Conservation (phyloP, 35 echinoderm and acorn worm genomes). For the Nesometra sesokonis region DNA sequence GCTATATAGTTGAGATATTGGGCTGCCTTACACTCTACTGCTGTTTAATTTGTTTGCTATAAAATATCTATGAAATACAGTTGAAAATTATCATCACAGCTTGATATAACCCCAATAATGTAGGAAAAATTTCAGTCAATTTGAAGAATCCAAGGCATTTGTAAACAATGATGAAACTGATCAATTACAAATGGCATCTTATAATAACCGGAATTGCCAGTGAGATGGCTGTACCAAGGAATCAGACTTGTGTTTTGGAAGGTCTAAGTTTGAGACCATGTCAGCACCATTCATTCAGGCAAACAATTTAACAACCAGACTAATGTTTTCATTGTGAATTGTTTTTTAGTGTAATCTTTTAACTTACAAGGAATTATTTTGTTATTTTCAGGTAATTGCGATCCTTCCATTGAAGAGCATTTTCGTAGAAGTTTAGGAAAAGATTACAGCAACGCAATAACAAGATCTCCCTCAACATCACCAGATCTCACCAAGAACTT, state of each 20-base stretch:
- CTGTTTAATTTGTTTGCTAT: no score
- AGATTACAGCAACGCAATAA: conserved; percentile 57
- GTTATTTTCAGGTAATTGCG: conserved; percentile 25
- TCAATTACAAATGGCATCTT: not conserved
- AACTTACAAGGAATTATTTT: not conserved
- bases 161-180: not conserved
- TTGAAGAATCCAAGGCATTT: not conserved
- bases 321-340: no score
- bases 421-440: conserved; percentile 82
- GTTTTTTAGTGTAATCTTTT: no score
- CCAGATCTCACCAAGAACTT: conserved; percentile 3
- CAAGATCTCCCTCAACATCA: conserved; percentile 27
- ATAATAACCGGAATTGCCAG: no score
- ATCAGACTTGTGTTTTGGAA: no score
- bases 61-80: no score
- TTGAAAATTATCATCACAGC: not conserved
- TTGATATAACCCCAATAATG: not conserved
- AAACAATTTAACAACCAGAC: no score
- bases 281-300: no score
- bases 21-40: no score
- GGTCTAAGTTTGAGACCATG: no score
- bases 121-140: not conserved
- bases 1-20: no score
- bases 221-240: no score
- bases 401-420: conserved; percentile 89